These are phyloP conservation scores for Cartodere bifasciata DNA, from an alignment of 2,888 invertebrate species.

Conservation along the genomic window DNA sequence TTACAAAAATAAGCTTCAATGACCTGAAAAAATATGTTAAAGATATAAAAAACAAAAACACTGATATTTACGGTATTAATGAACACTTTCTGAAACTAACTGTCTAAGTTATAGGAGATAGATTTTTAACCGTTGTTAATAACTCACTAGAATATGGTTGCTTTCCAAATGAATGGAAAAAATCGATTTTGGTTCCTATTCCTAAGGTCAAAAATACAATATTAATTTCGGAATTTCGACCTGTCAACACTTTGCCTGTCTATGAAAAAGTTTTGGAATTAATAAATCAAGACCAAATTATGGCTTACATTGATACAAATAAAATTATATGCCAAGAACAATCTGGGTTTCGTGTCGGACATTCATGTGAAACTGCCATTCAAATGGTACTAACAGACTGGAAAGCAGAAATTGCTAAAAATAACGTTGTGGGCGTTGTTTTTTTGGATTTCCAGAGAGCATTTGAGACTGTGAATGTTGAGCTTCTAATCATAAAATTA, in stretches of 20 bases:
- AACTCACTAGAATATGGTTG: background rate
- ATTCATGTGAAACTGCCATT: conserved; percentile 3
- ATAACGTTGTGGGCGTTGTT: conserved; percentile 1
- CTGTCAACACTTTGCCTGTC: conserved; percentile 4
- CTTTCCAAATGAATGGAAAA: conserved; percentile 4
- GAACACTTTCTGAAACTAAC: background rate
- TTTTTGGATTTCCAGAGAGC: conserved; percentile 5
- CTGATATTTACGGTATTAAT: background rate
- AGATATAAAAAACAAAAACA: background rate
- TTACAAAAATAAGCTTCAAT: background rate
- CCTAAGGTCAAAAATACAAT: conserved; percentile 3
- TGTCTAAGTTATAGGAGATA: background rate
- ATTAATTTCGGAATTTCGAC: conserved; percentile 1
- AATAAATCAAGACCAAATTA: background rate
- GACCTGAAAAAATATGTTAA: conserved; percentile 1
- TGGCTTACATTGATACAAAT: background rate
- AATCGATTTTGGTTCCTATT: background rate
- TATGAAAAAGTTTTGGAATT: conserved; percentile 3
- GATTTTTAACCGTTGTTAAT: conserved; percentile 1
- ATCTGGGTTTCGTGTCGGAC: conserved; percentile 1
- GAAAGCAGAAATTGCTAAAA: background rate
- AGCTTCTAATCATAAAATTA: too few species aligned
- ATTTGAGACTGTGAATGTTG: conserved; percentile 5
- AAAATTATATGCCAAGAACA: background rate
- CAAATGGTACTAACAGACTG: background rate